phyloP scores from a whole-genome alignment of 2,797 vertebrate species.

The Thripadectes ignobilis region DNA sequence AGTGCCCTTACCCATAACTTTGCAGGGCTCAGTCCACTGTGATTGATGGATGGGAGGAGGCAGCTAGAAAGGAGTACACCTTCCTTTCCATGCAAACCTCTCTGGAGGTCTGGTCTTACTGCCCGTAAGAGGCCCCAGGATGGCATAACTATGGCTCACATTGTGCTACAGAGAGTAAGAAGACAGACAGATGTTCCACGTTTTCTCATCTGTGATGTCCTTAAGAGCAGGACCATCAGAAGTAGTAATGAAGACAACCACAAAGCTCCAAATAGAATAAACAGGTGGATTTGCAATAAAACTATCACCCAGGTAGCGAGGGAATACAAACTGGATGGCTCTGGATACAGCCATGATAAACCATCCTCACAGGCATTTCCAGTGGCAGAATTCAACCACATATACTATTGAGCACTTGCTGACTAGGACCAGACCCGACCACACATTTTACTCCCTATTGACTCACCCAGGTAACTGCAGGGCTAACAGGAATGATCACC shows the following conservation, averaged over 20 bases:
- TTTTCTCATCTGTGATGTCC: background rate
- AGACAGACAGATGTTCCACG: background rate
- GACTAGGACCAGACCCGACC: background rate
- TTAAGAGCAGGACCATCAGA: background rate
- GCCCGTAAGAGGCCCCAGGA: accelerated
- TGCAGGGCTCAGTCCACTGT: background rate
- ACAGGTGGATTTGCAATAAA: background rate
- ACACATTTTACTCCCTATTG: background rate
- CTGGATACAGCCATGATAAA: background rate
- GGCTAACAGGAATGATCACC: background rate
- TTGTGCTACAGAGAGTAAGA: background rate
- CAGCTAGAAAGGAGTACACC: background rate
- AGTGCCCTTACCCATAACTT: background rate
- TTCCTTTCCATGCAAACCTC: background rate
- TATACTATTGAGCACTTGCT: background rate
- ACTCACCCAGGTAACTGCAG: background rate
- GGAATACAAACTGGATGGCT: background rate
- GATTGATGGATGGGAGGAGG: background rate
- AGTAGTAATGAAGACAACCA: background rate
- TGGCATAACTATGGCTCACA: background rate
- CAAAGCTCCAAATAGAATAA: background rate
- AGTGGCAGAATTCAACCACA: background rate
- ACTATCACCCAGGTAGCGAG: background rate
- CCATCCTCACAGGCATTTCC: background rate
- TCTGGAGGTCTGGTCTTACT: background rate